Conservation (phyloP, 2,888 invertebrate species). For the Sturmia bella region DNA sequence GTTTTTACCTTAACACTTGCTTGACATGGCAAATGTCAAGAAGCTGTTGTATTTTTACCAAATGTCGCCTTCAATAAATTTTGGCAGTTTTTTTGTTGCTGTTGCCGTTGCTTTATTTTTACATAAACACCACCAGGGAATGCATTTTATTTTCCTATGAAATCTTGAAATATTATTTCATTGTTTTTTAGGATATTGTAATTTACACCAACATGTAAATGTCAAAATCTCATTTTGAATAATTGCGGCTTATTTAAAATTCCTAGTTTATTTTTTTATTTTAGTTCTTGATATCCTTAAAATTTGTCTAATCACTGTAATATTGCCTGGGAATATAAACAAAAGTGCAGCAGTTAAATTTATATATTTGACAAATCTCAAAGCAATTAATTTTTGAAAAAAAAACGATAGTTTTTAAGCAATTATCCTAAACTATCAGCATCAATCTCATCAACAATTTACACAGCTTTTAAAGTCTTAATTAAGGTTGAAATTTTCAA, state of each 20-base stretch:
- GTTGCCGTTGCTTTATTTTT: not conserved
- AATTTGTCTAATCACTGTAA: not conserved
- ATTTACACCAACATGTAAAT: conserved; percentile 29
- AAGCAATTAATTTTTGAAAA: conserved; percentile 16
- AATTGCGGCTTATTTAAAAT: conserved; percentile 56
- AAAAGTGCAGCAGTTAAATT: not conserved
- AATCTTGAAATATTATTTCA: conserved; percentile 4
- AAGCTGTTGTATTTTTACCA: conserved; percentile 65
- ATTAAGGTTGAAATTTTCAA: conserved; percentile 2
- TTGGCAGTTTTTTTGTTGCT: conserved; percentile 73
- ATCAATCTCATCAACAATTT: conserved; percentile 32
- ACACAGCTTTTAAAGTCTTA: conserved; percentile 20
- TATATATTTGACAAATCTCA: conserved; percentile 38
- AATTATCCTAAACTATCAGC: conserved; percentile 4
- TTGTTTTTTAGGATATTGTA: not conserved
- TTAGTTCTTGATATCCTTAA: too few species aligned
- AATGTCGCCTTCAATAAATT: conserved; percentile 78
- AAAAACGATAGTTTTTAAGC: not conserved
- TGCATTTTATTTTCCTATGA: conserved; percentile 33
- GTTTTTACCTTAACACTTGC: not conserved
- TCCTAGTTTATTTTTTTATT: conserved; percentile 9
- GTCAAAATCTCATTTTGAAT: conserved; percentile 62
- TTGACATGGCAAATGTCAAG: conserved; percentile 36
- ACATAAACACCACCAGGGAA: conserved; percentile 60
- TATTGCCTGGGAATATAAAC: not conserved